These are phyloP conservation scores for Phragmatobia fuliginosa DNA, from an alignment of 2,888 invertebrate genomes.

Conservation along the genomic window DNA sequence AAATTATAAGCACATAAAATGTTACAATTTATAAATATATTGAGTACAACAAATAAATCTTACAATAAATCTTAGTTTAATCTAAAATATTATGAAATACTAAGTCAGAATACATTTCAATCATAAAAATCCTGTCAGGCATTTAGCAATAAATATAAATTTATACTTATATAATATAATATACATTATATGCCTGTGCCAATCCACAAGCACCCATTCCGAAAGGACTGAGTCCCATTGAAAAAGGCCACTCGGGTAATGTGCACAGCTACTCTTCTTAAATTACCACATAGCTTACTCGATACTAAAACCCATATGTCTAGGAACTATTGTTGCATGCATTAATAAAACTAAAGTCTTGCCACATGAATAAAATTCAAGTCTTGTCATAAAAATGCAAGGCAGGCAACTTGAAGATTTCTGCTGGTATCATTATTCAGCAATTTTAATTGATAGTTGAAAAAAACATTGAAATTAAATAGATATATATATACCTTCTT, in stretches of 20 bases:
- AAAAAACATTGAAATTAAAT: neutral
- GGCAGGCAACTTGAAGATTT: neutral
- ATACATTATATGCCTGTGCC: neutral
- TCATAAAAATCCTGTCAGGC: too few relatives aligned
- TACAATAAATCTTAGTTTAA: too few relatives aligned
- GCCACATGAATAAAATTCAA: neutral
- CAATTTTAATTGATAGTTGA: neutral
- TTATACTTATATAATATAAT: neutral
- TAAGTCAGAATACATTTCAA: neutral
- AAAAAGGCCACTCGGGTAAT: too few relatives aligned
- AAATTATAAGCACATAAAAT: too few relatives aligned
- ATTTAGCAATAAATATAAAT: too few relatives aligned
- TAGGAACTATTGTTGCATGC: neutral
- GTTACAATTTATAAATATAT: neutral
- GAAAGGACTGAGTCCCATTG: neutral
- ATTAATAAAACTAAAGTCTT: neutral
- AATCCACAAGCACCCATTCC: neutral
- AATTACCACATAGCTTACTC: neutral
- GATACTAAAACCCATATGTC: neutral
- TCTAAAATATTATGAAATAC: too few relatives aligned
- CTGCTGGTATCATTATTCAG: neutral
- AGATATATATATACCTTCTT: conserved; percentile 74
- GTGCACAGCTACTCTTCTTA: neutral
- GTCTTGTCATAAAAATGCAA: neutral
- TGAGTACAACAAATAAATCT: neutral